These are phyloP conservation scores for Tipula helvola DNA, from an alignment of 2,888 invertebrate species.

Conservation along the genomic window DNA sequence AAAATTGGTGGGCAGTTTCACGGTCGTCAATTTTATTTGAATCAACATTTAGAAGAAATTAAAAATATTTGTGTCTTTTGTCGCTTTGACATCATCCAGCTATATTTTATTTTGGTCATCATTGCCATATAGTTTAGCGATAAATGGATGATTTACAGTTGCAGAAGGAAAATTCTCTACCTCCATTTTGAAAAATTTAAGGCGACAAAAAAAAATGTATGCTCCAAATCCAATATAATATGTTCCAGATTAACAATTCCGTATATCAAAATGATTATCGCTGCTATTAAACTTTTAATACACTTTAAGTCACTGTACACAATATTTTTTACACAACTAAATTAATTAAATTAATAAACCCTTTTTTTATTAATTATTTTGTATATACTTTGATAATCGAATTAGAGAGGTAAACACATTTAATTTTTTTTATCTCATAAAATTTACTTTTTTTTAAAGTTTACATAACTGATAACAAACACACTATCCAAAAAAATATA, in stretches of 20 bases:
- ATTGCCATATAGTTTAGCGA: background rate
- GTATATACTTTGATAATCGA: background rate
- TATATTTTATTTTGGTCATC: background rate
- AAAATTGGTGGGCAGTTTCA: background rate
- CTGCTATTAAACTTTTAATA: background rate
- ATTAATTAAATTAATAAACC: background rate
- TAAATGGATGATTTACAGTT: background rate
- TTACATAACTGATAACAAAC: background rate
- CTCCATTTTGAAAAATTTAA: background rate
- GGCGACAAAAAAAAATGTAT: background rate
- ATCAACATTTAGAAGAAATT: background rate
- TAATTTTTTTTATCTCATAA: background rate
- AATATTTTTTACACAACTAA: background rate
- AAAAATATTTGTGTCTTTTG: background rate
- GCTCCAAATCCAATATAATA: background rate
- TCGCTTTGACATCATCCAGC: background rate
- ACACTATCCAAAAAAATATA: background rate
- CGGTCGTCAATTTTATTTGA: background rate
- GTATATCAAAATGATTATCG: background rate
- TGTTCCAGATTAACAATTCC: background rate
- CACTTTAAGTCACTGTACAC: background rate
- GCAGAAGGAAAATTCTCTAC: background rate
- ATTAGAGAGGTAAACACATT: background rate
- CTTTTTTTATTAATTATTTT: background rate
- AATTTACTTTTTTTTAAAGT: background rate